Evolutionary conservation across 2,113 vertebrate species (phyloP), one percentile per base, ranked within the genome.

Genomic region (Myotis lucifugus): DNA sequence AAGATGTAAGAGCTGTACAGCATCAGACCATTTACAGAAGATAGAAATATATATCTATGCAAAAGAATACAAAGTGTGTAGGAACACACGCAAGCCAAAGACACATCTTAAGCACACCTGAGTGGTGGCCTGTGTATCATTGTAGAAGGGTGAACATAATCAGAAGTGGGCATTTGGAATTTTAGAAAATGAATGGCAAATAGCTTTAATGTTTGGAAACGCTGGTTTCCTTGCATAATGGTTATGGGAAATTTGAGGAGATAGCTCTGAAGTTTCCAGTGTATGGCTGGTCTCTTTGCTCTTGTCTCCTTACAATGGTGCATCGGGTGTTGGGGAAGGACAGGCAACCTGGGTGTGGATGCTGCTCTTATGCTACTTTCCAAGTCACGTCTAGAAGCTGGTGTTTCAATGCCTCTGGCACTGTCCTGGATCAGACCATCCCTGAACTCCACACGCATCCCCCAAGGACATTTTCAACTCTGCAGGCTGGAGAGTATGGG

Each of bases 111-210:
- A 66, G 32, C 50, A 23, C 48, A 40, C 19, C 9, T 19, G 32
- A 32, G 66, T 56, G 46, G 76, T 27, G 34, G 25, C 69, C 67
- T 56, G 1, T 11, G 52, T 85, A 8, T 83, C 79, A 10, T 27
- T 76, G 82, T 74, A 66, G 76, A 96, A 90, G 90, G 76, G 90
- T 95, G 95, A 96, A 87, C 95, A 97, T 67, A 96, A 94, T 97
- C 96, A 88, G 87, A 97, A 93, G 66, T 77, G 86, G 83, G 97
- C 73, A 78, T 93, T 91, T 81, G 93, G 96, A 97, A 95, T 89
- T 97, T 37, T 73, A 81, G 88, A 79, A 97, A 95, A 91, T n/a
- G 91, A 96, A 46, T 74, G 78, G 88, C 96, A 95, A 94, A 95
- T 85, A 91, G 89, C 82, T 93, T 54, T 84, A 91, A 93, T 54